phyloP scores from a whole-genome alignment of 2,888 invertebrate species.

The Pedicia rivosa region DNA sequence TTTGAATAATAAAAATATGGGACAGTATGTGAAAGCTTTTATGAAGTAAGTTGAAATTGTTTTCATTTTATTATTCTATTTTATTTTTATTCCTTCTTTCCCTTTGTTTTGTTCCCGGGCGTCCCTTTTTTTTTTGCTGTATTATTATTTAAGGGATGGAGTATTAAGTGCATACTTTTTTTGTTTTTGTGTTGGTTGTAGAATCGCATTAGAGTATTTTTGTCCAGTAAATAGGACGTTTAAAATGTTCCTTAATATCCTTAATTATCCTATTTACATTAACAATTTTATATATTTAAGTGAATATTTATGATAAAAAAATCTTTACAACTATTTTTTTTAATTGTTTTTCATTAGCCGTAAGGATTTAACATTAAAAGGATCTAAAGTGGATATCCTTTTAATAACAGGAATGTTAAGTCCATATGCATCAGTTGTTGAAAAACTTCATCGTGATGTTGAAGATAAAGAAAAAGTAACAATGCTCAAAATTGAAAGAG shows the following conservation, averaged over 20 bases:
- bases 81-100: neutral
- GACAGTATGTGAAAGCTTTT: conserved; percentile 66
- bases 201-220: too few relatives aligned
- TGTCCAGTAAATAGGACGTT: too few relatives aligned
- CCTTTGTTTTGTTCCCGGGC: conserved; percentile 4
- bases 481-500: conserved; percentile 67
- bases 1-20: conserved; percentile 67
- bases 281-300: neutral
- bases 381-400: conserved; percentile 60
- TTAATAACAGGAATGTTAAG: conserved; percentile 66
- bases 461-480: conserved; percentile 73
- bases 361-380: conserved; percentile 51
- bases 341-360: conserved; percentile 34
- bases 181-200: neutral
- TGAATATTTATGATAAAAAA: conserved; percentile 3
- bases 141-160: neutral
- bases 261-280: too few relatives aligned
- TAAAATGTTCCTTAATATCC: too few relatives aligned
- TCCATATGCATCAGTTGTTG: conserved; percentile 64
- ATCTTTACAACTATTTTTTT: conserved; percentile 1
- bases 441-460: conserved; percentile 59
- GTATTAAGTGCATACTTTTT: neutral
- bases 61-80: neutral
- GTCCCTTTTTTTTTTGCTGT: neutral
- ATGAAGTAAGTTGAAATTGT: conserved; percentile 44